These are phyloP conservation scores for Barypeithes pellucidus DNA, from an alignment of 2,888 invertebrate species.

Conservation along the genomic window DNA sequence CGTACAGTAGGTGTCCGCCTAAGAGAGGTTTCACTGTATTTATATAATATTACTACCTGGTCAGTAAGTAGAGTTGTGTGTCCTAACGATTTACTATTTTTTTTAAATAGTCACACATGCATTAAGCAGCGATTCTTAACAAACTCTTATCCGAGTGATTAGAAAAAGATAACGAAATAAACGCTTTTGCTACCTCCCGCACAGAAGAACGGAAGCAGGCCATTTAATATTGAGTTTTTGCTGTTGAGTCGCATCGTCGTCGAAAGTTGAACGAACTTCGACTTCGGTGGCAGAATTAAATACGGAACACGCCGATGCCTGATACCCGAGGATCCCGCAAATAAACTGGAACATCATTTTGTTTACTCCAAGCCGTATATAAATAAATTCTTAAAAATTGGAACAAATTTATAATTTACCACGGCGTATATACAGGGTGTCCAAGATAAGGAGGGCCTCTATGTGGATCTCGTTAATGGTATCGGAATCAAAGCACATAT, in stretches of 20 bases:
- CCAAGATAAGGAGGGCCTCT: too few species aligned
- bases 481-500: too few species aligned
- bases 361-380: slow-evolving; percentile 48
- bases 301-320: slow-evolving; percentile 50
- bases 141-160: slow-evolving; percentile 17
- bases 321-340: slow-evolving; percentile 47
- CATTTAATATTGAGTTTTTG: slow-evolving; percentile 66
- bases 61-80: too few species aligned
- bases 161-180: slow-evolving; percentile 22
- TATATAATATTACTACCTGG: too few species aligned
- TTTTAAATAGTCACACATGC: not conserved
- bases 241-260: slow-evolving; percentile 51
- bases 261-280: slow-evolving; percentile 64
- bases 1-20: too few species aligned
- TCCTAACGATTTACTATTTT: too few species aligned
- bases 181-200: slow-evolving; percentile 41
- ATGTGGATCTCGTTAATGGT: too few species aligned
- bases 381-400: slow-evolving; percentile 42
- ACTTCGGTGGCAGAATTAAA: slow-evolving; percentile 54
- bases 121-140: not conserved
- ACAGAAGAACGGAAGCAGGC: slow-evolving; percentile 62
- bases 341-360: slow-evolving; percentile 54
- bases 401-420: slow-evolving; percentile 32
- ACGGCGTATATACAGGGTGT: not conserved
- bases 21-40: too few species aligned